These are phyloP conservation scores for Magallana angulata DNA, from an alignment of 1,140 invertebrate species.

Conservation along the genomic window DNA sequence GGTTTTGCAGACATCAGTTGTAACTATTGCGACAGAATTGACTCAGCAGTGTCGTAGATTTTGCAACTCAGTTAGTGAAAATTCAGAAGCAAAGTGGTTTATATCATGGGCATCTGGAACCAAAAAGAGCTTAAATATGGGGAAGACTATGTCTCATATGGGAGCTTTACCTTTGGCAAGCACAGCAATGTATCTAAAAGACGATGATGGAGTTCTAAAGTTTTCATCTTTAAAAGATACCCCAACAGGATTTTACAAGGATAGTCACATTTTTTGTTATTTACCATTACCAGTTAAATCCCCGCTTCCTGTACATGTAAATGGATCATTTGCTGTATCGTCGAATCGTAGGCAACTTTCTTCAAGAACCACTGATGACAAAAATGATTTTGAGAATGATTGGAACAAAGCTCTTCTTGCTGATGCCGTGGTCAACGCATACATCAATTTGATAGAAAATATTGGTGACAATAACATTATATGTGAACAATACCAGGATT, in stretches of 20 bases:
- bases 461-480: background rate
- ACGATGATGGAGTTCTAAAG: slow-evolving; percentile 38
- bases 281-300: slow-evolving; percentile 62
- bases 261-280: slow-evolving; percentile 67
- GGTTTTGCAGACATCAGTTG: background rate
- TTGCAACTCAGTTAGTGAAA: background rate
- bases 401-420: slow-evolving; percentile 48
- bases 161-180: slow-evolving; percentile 60
- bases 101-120: slow-evolving; percentile 62
- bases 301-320: slow-evolving; percentile 63
- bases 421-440: slow-evolving; percentile 47
- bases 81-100: slow-evolving; percentile 52
- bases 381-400: slow-evolving; percentile 40
- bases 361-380: slow-evolving; percentile 48
- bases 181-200: slow-evolving; percentile 51
- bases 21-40: background rate
- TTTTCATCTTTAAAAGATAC: slow-evolving; percentile 6
- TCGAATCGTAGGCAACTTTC: slow-evolving; percentile 38
- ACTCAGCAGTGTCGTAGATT: background rate
- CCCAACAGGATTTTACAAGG: slow-evolving; percentile 59
- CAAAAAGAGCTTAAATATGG: slow-evolving; percentile 34
- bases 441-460: slow-evolving; percentile 35
- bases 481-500: slow-evolving; percentile 2
- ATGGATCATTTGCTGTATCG: slow-evolving; percentile 56
- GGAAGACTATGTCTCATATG: background rate